Evolutionary conservation across 2,113 vertebrate species (phyloP).

Genomic region (Pipa parva): DNA sequence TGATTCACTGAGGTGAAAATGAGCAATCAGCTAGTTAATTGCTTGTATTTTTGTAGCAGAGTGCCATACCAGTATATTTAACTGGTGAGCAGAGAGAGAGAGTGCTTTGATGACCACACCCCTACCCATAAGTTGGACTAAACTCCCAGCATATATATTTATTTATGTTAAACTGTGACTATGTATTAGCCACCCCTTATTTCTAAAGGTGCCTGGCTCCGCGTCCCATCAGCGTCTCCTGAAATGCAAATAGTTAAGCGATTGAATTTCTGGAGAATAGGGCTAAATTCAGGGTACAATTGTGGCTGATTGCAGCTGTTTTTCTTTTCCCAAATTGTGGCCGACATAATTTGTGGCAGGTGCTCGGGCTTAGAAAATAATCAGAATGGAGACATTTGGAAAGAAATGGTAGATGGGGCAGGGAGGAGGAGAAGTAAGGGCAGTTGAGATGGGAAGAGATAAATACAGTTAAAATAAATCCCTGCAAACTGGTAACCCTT

Average conservation of each 20-base stretch:
- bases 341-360: conserved; percentile 28
- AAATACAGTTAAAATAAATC: not conserved
- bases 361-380: conserved; percentile 6
- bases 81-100: too few species aligned
- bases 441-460: not conserved
- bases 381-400: not conserved
- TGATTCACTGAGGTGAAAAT: too few species aligned
- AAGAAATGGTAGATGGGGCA: not conserved
- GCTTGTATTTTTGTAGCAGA: too few species aligned
- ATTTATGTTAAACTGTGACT: too few species aligned
- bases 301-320: conserved; percentile 33
- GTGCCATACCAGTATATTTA: too few species aligned
- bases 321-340: conserved; percentile 13
- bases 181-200: too few species aligned
- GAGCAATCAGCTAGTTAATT: too few species aligned
- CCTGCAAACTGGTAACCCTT: too few species aligned
- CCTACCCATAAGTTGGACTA: too few species aligned
- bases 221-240: not conserved
- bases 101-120: too few species aligned
- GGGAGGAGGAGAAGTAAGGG: not conserved
- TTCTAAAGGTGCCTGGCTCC: conserved; percentile 6
- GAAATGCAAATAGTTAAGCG: not conserved
- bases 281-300: conserved; percentile 36
- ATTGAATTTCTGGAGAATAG: conserved; percentile 27
- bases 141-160: too few species aligned